Percentiles rank a stretch among this genome's conserved stretches.
Evolutionary conservation across 2,113 vertebrate species (phyloP).

Genomic region (Gopherus flavomarginatus): DNA sequence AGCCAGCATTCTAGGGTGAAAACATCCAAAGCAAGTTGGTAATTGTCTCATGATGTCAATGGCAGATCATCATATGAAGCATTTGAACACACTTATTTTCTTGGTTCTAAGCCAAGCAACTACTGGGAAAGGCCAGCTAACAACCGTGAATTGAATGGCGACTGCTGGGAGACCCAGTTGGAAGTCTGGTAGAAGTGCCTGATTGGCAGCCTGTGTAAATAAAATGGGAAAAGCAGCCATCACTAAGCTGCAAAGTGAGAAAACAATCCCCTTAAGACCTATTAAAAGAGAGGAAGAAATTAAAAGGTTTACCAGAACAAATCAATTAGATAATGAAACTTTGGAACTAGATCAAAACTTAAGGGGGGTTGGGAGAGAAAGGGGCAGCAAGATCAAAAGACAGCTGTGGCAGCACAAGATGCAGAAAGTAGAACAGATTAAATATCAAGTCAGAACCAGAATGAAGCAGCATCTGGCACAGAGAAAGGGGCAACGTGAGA

Average conservation of each 20-base stretch:
- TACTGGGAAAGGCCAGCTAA: conserved; percentile 28
- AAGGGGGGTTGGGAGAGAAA: background rate
- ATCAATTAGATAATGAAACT: conserved; percentile 59
- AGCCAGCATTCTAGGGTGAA: background rate
- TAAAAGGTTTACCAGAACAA: conserved; percentile 31
- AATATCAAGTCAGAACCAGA: conserved; percentile 16
- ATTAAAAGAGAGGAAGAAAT: conserved; percentile 49
- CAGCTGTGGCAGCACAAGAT: conserved; percentile 44
- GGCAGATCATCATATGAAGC: background rate
- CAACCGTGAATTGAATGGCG: background rate
- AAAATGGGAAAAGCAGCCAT: conserved; percentile 32
- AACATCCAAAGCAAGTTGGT: background rate
- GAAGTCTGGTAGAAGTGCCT: background rate
- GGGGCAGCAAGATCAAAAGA: conserved; percentile 30
- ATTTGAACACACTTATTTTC: background rate
- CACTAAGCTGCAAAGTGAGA: conserved; percentile 40
- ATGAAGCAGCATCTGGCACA: conserved; percentile 45
- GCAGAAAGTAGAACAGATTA: conserved; percentile 33
- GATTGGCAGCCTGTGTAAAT: background rate
- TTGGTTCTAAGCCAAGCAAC: conserved; percentile 26
- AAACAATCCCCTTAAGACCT: conserved; percentile 32
- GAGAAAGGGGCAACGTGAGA: conserved; percentile 22
- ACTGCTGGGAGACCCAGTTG: background rate
- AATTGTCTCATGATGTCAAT: background rate
- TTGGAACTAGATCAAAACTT: conserved; percentile 55